A percentile compares a stretch with the other conserved stretches of the same genome.
Evolutionary conservation across 2,113 vertebrate genomes (phyloP).

Genomic region (Menura novaehollandiae): DNA sequence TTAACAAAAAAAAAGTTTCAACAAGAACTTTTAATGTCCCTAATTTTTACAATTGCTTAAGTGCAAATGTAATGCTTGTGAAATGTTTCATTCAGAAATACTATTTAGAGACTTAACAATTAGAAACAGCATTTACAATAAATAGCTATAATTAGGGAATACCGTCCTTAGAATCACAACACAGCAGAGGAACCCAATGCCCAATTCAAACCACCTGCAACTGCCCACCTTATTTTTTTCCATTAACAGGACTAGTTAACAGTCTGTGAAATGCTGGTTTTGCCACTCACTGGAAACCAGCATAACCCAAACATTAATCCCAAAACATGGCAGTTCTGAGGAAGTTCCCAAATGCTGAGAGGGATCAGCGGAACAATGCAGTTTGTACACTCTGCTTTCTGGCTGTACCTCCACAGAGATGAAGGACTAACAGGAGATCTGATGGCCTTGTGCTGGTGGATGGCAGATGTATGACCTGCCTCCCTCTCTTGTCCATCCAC

Average conservation of each 20-base stretch:
- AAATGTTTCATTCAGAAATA: not conserved
- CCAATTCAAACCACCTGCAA: not conserved
- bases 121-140: not conserved
- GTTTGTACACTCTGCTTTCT: not conserved
- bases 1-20: not conserved
- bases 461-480: not conserved
- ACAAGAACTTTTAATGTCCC: not conserved
- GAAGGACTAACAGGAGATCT: not conserved
- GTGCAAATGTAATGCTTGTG: not conserved
- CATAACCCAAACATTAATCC: not conserved
- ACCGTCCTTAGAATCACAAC: not conserved
- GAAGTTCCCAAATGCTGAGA: not conserved
- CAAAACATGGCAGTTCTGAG: not conserved
- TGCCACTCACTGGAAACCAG: not conserved
- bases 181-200: not conserved
- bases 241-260: not conserved
- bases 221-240: not conserved
- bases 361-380: not conserved
- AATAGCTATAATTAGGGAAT: not conserved
- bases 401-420: not conserved
- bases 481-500: not conserved
- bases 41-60: not conserved
- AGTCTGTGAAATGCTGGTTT: not conserved
- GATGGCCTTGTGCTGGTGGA: not conserved
- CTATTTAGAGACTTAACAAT: not conserved